phyloP scores from a whole-genome alignment of 2,797 vertebrate species.

The Girardinus metallicus region DNA sequence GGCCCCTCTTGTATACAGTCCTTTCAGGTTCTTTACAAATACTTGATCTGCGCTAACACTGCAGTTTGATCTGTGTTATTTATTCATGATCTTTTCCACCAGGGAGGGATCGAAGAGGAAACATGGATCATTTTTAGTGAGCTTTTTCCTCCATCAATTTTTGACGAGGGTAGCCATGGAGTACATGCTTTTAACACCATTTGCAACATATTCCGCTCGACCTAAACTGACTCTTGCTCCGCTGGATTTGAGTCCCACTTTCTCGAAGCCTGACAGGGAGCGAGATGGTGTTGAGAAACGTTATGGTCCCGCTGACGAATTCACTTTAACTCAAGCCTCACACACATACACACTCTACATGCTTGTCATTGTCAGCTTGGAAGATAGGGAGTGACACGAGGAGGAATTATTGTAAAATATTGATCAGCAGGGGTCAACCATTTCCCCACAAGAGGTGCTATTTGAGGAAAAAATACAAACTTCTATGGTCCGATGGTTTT shows the following conservation, averaged over 20 bases:
- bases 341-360: conserved; percentile 29
- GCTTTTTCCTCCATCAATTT: conserved; percentile 73
- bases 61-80: conserved; percentile 84
- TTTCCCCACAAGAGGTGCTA: conserved; percentile 70
- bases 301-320: conserved; percentile 65
- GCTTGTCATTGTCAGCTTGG: conserved; percentile 57
- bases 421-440: conserved; percentile 81
- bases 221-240: conserved; percentile 77
- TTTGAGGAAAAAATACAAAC: conserved; percentile 66
- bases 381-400: conserved; percentile 73
- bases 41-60: conserved; percentile 83
- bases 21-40: conserved; percentile 85
- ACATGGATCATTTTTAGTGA: conserved; percentile 75
- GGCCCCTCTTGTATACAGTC: conserved; percentile 66
- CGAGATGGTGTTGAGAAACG: conserved; percentile 62
- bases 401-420: conserved; percentile 84
- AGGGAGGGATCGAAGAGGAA: conserved; percentile 75
- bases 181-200: conserved; percentile 87
- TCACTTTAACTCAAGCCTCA: conserved; percentile 69
- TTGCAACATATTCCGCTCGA: conserved; percentile 79
- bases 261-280: conserved; percentile 62
- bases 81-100: conserved; percentile 76
- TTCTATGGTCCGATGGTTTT: conserved; percentile 40
- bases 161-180: conserved; percentile 75
- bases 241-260: conserved; percentile 76